Evolutionary conservation across 2,113 vertebrate genomes (phyloP).

Genomic region (Notechis scutatus): DNA sequence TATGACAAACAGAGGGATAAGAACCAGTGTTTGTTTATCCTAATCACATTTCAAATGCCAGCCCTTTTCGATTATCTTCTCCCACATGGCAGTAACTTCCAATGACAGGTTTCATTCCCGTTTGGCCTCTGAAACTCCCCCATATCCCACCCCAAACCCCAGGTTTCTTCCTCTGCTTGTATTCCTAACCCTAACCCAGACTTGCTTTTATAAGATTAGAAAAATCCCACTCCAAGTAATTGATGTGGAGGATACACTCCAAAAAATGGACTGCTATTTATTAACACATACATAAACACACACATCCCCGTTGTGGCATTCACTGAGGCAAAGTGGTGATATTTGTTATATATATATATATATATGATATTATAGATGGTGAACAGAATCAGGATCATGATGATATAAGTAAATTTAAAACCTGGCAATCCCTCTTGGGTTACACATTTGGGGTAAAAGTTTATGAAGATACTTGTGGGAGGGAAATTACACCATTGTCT

Average conservation of each 20-base stretch:
- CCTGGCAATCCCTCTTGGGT: neutral
- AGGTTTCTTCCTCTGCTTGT: conserved; percentile 10
- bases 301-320: conserved; percentile 23
- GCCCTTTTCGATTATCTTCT: conserved; percentile 41
- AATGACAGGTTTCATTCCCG: conserved; percentile 49
- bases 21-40: conserved; percentile 62
- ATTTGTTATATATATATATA: neutral
- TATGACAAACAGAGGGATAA: conserved; percentile 59
- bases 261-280: neutral
- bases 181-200: conserved; percentile 1
- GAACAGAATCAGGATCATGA: neutral
- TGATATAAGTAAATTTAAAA: neutral
- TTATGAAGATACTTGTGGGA: neutral
- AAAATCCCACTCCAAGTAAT: conserved; percentile 23
- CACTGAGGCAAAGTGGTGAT: conserved; percentile 42
- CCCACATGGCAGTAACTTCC: conserved; percentile 44
- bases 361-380: neutral
- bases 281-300: conserved; percentile 13
- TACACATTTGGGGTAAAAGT: neutral
- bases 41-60: conserved; percentile 56
- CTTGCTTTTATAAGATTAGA: conserved; percentile 26
- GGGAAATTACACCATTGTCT: neutral
- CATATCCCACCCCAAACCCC: neutral
- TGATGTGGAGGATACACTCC: neutral
- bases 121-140: conserved; percentile 4